These are phyloP conservation scores for Eupithecia exiguata DNA, from an alignment of 2,888 invertebrate species.

Conservation along the genomic window DNA sequence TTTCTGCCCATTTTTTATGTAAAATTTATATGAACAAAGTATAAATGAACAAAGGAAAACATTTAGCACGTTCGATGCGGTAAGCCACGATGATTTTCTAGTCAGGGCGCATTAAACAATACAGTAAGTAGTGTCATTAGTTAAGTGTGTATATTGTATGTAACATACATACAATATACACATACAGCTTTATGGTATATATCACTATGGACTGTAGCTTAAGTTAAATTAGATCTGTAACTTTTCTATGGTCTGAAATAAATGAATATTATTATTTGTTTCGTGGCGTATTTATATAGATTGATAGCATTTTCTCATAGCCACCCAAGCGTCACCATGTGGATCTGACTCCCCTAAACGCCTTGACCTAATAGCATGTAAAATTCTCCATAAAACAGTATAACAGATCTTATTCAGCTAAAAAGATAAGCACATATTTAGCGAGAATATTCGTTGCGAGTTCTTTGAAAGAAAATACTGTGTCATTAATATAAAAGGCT, in stretches of 20 bases:
- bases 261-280: background rate
- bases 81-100: background rate
- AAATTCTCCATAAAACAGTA: background rate
- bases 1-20: background rate
- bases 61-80: background rate
- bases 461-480: constrained; percentile 35
- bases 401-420: background rate
- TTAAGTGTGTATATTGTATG: too few relatives aligned
- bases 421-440: constrained; percentile 1
- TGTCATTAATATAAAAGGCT: constrained; percentile 40
- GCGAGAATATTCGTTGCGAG: constrained; percentile 6
- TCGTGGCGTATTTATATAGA: background rate
- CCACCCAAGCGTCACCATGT: background rate
- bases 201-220: too few relatives aligned
- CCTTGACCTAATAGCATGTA: background rate
- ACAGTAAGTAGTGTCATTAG: too few relatives aligned
- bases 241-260: too few relatives aligned
- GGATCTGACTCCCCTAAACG: background rate
- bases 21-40: too few relatives aligned
- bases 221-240: too few relatives aligned
- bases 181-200: too few relatives aligned
- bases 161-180: too few relatives aligned
- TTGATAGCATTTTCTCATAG: background rate
- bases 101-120: background rate
- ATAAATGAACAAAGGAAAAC: background rate